Evolutionary conservation across 2,888 invertebrate species (phyloP).

Genomic region (Rhogogaster chlorosoma): DNA sequence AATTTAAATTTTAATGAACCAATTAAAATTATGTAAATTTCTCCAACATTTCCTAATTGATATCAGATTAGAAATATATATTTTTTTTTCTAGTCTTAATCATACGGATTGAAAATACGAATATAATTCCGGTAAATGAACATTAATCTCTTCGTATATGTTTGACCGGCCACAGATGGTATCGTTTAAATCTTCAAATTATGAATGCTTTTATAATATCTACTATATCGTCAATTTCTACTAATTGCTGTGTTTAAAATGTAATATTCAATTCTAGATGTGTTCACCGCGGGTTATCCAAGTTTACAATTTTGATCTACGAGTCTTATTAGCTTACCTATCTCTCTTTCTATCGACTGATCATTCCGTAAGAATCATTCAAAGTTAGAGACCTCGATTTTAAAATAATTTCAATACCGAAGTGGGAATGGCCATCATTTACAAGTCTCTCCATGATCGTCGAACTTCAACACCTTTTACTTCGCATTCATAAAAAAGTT

Average conservation of each 20-base stretch:
- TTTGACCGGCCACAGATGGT: neutral
- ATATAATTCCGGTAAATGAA: neutral
- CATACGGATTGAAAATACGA: neutral
- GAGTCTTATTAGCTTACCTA: neutral
- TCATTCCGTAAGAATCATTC: neutral
- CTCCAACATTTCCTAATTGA: constrained; percentile 33
- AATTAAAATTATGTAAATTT: constrained; percentile 40
- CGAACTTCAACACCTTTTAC: neutral
- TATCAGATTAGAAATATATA: constrained; percentile 6
- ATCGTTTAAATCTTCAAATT: neutral
- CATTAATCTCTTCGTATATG: neutral
- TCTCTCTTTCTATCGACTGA: neutral
- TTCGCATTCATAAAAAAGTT: neutral
- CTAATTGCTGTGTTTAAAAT: constrained; percentile 2
- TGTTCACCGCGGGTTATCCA: neutral
- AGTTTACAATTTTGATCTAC: neutral
- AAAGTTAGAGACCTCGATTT: neutral
- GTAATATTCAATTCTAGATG: neutral
- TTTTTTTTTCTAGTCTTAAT: neutral
- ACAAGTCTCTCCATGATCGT: neutral
- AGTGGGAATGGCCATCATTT: neutral
- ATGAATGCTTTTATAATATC: neutral
- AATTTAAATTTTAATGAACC: constrained; percentile 28
- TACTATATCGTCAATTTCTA: neutral
- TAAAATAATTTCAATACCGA: neutral